Conservation (phyloP, 2,797 vertebrate species). For the Glyptemys insculpta region DNA sequence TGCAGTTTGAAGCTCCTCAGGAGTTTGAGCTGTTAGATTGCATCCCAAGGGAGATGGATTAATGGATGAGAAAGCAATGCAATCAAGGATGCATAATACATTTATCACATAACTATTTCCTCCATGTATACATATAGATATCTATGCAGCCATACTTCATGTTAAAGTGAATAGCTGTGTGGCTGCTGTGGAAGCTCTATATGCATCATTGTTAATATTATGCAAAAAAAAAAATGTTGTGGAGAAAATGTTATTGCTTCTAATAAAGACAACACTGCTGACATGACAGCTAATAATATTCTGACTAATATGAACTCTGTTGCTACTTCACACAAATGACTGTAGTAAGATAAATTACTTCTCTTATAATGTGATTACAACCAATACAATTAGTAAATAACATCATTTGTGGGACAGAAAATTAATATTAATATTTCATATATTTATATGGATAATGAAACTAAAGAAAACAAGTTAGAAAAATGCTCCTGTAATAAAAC, state of each 20-base stretch:
- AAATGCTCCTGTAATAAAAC: neutral
- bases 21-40: neutral
- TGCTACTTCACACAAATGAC: neutral
- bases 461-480: neutral
- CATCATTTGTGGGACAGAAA: slow-evolving; percentile 50
- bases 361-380: slow-evolving; percentile 21
- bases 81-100: neutral
- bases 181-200: neutral
- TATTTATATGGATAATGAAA: neutral
- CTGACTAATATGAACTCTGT: neutral
- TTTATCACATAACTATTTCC: neutral
- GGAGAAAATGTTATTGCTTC: neutral
- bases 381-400: slow-evolving; percentile 45
- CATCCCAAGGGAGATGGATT: neutral
- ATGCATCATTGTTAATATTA: neutral
- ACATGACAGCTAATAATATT: slow-evolving; percentile 23
- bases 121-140: neutral
- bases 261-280: slow-evolving; percentile 13
- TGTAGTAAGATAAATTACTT: slow-evolving; percentile 60
- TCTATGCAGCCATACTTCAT: neutral
- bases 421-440: slow-evolving; percentile 24
- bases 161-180: neutral
- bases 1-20: neutral
- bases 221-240: slow-evolving; percentile 26
- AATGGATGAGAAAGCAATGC: neutral